A percentile compares a stretch with the other conserved stretches of the same genome.
phyloP scores from a whole-genome alignment of 2,888 invertebrate species.

The Lasiommata megera region DNA sequence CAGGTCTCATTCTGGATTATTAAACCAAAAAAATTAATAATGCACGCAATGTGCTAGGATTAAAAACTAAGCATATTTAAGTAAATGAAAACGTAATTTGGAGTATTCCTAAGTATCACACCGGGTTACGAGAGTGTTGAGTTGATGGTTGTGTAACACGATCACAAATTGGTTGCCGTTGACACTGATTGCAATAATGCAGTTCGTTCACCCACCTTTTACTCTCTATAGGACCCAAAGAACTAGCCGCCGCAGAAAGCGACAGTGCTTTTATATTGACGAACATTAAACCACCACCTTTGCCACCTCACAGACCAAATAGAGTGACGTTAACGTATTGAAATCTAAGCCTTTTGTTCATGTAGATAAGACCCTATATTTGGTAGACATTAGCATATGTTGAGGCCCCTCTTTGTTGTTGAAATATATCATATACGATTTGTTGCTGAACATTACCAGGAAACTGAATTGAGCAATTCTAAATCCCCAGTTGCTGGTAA shows the following conservation, averaged over 20 bases:
- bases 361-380: constrained; percentile 30
- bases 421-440: constrained; percentile 35
- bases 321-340: constrained; percentile 36
- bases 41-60: neutral
- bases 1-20: neutral
- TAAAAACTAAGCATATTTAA: neutral
- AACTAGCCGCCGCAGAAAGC: constrained; percentile 72
- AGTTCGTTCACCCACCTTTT: constrained; percentile 74
- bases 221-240: constrained; percentile 67
- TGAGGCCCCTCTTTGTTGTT: constrained; percentile 26
- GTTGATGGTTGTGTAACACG: constrained; percentile 41
- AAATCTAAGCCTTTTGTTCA: constrained; percentile 52
- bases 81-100: constrained; percentile 14
- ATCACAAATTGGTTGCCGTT: constrained; percentile 44
- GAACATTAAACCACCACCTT: constrained; percentile 71
- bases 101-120: constrained; percentile 33
- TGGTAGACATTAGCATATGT: constrained; percentile 11
- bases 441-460: constrained; percentile 54
- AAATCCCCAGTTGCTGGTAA: constrained; percentile 37
- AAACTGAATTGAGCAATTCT: constrained; percentile 55
- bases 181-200: constrained; percentile 44
- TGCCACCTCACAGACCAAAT: constrained; percentile 52
- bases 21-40: neutral
- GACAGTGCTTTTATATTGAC: constrained; percentile 76
- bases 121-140: constrained; percentile 36